Base-by-base conservation (phyloP, 2,888 invertebrate species). In the Agonopterix subpropinquella region DNA sequence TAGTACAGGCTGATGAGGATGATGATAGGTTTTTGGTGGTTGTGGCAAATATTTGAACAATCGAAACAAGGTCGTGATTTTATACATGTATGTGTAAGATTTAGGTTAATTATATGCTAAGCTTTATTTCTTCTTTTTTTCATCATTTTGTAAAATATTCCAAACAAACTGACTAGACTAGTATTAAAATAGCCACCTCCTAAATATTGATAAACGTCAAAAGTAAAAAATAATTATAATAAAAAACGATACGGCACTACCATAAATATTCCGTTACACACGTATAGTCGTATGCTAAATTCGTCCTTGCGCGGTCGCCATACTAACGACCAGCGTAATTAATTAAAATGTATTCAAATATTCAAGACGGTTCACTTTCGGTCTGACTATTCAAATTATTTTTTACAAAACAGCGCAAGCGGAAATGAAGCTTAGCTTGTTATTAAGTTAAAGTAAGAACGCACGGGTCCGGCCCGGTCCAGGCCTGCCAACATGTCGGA, bases 301-400 rank as follows among this genome's bases (percentile, higher is more conserved):
- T 81, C 82, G 86, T 82, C 85, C 85, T 85, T 84, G 85, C 72
- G 61, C 66, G 65, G 58, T 59, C 70, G 65, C 72, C 11, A 42
- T 11, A 65, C 72, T 75, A 73, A 70, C 64, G 62, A 35, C 18
- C 62, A 28, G 61, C 62, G 66, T 82, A 79, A 85, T 85, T 81
- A 78, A 82, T 86, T 82, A 70, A 76, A 84, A 85, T 83, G 60
- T 81, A 85, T 84, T 77, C 83, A 67, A 64, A 56, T 18, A 47
- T 47, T 37, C 47, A 45, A 44, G 59, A 64, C 70, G 62, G 72
- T 68, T 73, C 76, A 76, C 78, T 79, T 80, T 80, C 77, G 66
- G 74, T 62, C 58, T 57, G 66, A 72, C 66, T 74, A 73, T 75
- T 75, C 65, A 65, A 75, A 76, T 79, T 65, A 67, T 75, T 76